These are phyloP conservation scores for Tamias sibiricus DNA, from an alignment of 2,113 vertebrate genomes.

Conservation along the genomic window DNA sequence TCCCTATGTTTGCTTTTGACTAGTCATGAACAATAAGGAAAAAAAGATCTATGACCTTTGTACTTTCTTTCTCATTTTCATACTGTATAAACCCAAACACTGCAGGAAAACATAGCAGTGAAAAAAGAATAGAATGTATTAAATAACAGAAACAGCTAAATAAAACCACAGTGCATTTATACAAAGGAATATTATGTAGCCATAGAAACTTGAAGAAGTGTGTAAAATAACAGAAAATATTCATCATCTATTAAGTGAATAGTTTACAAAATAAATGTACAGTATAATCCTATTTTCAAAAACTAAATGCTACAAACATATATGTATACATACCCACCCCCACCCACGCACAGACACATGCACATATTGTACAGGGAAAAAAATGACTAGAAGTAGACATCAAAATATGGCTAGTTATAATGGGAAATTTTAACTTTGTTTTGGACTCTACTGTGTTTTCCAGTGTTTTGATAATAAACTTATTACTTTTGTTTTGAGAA, in stretches of 20 bases:
- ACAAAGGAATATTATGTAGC: neutral
- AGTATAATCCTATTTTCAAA: neutral
- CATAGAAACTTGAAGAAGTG: neutral
- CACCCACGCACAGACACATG: neutral
- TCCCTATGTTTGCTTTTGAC: neutral
- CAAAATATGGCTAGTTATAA: slow-evolving; percentile 5
- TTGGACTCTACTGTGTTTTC: neutral
- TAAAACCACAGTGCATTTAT: neutral
- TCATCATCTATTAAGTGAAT: neutral
- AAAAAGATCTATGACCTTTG: neutral
- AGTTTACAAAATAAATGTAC: neutral
- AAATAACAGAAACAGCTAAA: neutral
- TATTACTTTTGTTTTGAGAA: neutral
- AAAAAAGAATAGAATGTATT: neutral
- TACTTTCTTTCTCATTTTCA: slow-evolving; percentile 6
- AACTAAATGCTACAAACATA: neutral
- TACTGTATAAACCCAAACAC: neutral
- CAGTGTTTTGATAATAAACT: neutral
- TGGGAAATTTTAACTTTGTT: neutral
- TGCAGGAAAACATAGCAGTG: neutral
- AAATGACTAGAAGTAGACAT: neutral
- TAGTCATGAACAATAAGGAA: neutral
- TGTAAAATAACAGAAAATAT: neutral
- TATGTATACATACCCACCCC: neutral
- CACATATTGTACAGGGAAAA: neutral